Conservation (phyloP, 2,113 vertebrate genomes). For the Syngnathus floridae region DNA sequence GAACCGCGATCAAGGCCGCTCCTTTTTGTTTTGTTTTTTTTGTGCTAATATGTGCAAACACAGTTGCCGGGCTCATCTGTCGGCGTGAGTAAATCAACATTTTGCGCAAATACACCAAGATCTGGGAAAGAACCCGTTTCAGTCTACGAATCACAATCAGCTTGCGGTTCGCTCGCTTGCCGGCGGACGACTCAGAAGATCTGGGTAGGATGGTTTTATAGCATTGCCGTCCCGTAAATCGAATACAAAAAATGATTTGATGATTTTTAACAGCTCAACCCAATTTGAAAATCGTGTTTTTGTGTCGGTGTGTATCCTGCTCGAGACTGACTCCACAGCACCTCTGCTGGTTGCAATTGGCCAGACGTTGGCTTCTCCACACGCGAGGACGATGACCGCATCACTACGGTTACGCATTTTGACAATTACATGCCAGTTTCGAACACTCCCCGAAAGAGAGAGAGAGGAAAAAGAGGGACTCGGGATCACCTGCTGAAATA, state of each 20-base stretch:
- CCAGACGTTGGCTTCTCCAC: not conserved
- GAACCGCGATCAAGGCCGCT: constrained; percentile 9
- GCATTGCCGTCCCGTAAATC: too few relatives aligned
- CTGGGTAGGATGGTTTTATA: not conserved
- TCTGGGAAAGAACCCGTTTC: constrained; percentile 27
- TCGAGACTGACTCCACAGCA: not conserved
- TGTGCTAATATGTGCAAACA: constrained; percentile 46
- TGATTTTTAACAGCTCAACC: too few relatives aligned
- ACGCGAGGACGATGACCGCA: not conserved
- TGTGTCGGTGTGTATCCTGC: too few relatives aligned
- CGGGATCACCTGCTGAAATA: constrained; percentile 42
- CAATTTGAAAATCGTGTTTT: too few relatives aligned
- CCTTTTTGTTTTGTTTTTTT: constrained; percentile 21
- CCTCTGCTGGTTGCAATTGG: not conserved
- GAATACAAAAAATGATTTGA: too few relatives aligned
- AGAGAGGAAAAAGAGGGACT: constrained; percentile 13
- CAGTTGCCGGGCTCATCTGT: constrained; percentile 37
- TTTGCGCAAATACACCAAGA: constrained; percentile 45
- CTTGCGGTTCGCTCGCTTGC: constrained; percentile 25
- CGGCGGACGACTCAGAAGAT: constrained; percentile 13
- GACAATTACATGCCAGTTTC: constrained; percentile 14
- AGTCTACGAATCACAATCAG: constrained; percentile 41
- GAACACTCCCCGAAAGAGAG: constrained; percentile 7
- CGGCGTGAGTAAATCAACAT: constrained; percentile 37
- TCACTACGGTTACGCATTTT: not conserved